Percentiles rank a stretch among this genome's conserved stretches.
Conservation (phyloP, 2,113 vertebrate genomes). For the Thermophis baileyi region DNA sequence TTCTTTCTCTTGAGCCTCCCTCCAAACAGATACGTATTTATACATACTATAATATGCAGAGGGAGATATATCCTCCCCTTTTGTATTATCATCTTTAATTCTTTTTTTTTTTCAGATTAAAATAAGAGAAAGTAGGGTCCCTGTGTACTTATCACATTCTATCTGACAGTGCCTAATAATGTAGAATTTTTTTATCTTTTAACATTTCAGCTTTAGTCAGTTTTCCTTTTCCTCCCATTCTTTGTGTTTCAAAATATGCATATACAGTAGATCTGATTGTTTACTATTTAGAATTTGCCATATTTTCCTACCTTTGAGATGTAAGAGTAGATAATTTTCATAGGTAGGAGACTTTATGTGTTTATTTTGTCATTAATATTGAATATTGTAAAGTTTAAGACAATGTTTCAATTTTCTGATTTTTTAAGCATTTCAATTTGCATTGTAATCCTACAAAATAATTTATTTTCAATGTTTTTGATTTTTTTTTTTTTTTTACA, state of each 20-base stretch:
- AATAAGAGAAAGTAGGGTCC: background rate
- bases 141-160: background rate
- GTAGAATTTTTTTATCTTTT: background rate
- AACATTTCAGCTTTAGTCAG: background rate
- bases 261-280: background rate
- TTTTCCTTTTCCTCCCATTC: background rate
- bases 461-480: background rate
- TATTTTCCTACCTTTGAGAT: background rate
- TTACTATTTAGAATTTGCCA: background rate
- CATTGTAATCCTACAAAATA: background rate
- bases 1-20: background rate
- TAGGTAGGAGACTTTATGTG: background rate
- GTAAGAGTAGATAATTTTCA: background rate
- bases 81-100: background rate
- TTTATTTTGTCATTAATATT: background rate
- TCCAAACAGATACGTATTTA: background rate
- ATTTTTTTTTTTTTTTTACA: background rate
- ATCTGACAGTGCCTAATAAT: background rate
- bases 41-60: background rate
- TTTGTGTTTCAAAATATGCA: background rate
- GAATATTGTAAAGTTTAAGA: background rate
- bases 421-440: background rate
- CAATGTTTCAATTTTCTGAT: background rate
- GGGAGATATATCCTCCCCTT: background rate
- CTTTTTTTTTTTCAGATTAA: background rate